Evolutionary conservation across 2,113 vertebrate species (phyloP).

Genomic region (Rhabdomys dilectus): DNA sequence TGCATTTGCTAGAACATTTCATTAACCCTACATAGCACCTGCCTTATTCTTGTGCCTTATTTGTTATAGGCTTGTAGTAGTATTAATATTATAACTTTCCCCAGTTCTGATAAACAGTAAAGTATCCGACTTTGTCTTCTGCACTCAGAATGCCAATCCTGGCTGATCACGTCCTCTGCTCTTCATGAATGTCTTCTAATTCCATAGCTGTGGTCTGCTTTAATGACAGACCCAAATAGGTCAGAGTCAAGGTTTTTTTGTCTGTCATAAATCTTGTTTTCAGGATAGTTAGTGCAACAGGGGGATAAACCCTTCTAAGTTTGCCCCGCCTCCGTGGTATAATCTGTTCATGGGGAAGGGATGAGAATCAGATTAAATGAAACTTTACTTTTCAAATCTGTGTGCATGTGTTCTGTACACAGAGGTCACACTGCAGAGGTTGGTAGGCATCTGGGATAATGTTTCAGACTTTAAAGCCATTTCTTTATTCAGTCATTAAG

Average conservation of each 20-base stretch:
- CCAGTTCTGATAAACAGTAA: not conserved
- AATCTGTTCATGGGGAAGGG: not conserved
- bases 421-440: not conserved
- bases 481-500: conserved; percentile 37
- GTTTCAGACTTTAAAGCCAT: not conserved
- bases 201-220: not conserved
- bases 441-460: conserved; percentile 14
- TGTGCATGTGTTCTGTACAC: not conserved
- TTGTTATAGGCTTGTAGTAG: not conserved
- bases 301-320: not conserved
- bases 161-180: not conserved
- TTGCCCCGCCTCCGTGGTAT: not conserved
- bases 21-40: no score
- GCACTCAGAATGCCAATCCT: not conserved
- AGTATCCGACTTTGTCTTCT: not conserved
- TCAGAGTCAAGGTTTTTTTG: not conserved
- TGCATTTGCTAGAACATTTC: not conserved
- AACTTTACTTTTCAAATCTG: conserved; percentile 10
- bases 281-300: conserved; percentile 7
- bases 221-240: not conserved
- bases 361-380: not conserved
- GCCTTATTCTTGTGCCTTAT: not conserved
- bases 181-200: not conserved
- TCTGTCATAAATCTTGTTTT: not conserved
- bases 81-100: not conserved